Conservation (phyloP, 2,888 invertebrate genomes). For the Rotaria macrura region DNA sequence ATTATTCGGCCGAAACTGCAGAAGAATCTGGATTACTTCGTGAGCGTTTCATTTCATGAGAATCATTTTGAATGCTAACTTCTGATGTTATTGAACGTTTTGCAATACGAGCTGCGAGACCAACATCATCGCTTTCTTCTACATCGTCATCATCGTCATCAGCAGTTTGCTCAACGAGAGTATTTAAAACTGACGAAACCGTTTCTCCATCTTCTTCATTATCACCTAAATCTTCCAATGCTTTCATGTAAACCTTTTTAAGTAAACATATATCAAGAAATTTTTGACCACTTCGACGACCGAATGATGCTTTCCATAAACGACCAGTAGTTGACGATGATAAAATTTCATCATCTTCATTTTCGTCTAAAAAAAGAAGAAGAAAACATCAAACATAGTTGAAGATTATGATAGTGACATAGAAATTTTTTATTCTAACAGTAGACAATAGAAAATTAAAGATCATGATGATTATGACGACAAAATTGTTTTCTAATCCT, state of each 20-base stretch:
- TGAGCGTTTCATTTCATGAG: background rate
- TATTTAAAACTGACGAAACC: background rate
- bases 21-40: background rate
- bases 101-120: background rate
- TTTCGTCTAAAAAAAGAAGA: background rate
- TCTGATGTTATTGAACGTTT: background rate
- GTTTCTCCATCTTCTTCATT: background rate
- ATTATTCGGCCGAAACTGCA: background rate
- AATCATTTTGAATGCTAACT: background rate
- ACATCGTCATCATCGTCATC: background rate
- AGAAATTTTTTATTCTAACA: too few species aligned
- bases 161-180: background rate
- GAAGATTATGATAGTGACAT: too few species aligned
- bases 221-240: background rate
- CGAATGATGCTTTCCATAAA: background rate
- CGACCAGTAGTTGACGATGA: background rate
- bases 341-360: background rate
- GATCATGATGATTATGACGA: too few species aligned
- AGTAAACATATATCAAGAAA: slow-evolving; percentile 12
- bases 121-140: background rate
- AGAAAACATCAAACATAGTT: too few species aligned
- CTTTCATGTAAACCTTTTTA: background rate
- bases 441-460: too few species aligned
- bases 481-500: too few species aligned
- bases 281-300: background rate